These are phyloP conservation scores for Eupithecia dodoneata DNA, from an alignment of 2,888 invertebrate species.

Conservation along the genomic window DNA sequence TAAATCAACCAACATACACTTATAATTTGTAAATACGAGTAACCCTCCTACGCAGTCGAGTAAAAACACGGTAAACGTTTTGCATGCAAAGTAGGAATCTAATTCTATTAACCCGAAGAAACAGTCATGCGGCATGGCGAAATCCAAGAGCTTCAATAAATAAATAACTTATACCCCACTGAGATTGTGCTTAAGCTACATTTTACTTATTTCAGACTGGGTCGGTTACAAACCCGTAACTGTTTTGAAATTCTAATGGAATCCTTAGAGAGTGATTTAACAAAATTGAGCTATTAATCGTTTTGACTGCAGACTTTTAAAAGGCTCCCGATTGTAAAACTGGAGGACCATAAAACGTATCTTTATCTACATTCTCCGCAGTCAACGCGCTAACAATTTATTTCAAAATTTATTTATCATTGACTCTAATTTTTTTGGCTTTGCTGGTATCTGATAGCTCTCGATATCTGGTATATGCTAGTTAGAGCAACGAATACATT, in stretches of 20 bases:
- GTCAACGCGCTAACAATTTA: background rate
- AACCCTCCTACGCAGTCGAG: background rate
- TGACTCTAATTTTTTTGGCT: constrained; percentile 28
- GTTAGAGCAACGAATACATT: constrained; percentile 98
- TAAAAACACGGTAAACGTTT: background rate
- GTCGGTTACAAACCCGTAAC: background rate
- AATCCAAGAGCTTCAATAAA: constrained; percentile 15
- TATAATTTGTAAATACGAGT: background rate
- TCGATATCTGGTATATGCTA: constrained; percentile 91
- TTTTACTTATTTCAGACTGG: constrained; percentile 9
- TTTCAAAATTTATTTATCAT: background rate
- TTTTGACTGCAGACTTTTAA: background rate
- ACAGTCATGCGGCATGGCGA: constrained; percentile 27
- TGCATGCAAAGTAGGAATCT: background rate
- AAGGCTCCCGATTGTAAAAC: background rate
- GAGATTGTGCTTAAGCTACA: constrained; percentile 27
- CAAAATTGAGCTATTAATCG: constrained; percentile 14
- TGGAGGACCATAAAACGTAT: background rate
- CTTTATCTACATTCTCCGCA: background rate
- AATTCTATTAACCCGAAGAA: constrained; percentile 4
- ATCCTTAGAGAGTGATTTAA: constrained; percentile 8
- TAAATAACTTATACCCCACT: constrained; percentile 23
- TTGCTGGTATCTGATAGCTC: constrained; percentile 84
- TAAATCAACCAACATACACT: background rate
- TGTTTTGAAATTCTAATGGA: constrained; percentile 12